phyloP scores from a whole-genome alignment of 2,888 invertebrate genomes.

The Aspidiotus destructor region DNA sequence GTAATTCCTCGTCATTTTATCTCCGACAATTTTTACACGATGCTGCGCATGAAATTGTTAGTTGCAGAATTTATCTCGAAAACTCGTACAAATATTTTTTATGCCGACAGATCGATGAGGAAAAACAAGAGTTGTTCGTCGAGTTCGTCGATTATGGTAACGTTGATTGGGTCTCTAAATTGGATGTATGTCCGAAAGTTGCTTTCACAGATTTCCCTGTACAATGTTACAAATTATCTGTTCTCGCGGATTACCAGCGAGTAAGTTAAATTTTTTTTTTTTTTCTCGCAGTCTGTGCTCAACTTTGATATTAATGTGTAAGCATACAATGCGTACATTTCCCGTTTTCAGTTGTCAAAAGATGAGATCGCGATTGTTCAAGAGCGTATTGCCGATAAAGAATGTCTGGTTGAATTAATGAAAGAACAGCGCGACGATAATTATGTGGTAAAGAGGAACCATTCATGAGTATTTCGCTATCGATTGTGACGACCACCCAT shows the following conservation, averaged over 20 bases:
- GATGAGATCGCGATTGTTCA: constrained; percentile 55
- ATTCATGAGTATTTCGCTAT: neutral
- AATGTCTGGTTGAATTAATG: constrained; percentile 40
- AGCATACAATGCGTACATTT: neutral
- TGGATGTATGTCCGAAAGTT: constrained; percentile 53
- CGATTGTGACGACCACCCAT: neutral
- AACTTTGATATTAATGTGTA: neutral
- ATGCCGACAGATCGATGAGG: neutral
- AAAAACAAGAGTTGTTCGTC: constrained; percentile 41
- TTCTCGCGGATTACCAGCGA: constrained; percentile 40
- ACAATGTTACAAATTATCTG: constrained; percentile 53
- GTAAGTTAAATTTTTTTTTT: neutral
- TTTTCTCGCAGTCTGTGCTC: neutral
- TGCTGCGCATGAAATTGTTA: too few relatives aligned
- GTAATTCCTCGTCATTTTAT: too few relatives aligned
- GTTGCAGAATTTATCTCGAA: too few relatives aligned
- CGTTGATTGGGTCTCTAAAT: constrained; percentile 52
- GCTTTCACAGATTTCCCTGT: constrained; percentile 56
- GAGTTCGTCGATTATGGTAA: constrained; percentile 78
- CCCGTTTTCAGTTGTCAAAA: constrained; percentile 44
- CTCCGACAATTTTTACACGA: too few relatives aligned
- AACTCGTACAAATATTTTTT: too few relatives aligned
- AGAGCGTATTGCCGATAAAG: constrained; percentile 49
- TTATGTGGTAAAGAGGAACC: constrained; percentile 2
- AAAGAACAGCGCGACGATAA: constrained; percentile 14